Evolutionary conservation across 2,113 vertebrate genomes (phyloP), one percentile per base, ranked within the genome.

Genomic region (Fulmarus glacialis): DNA sequence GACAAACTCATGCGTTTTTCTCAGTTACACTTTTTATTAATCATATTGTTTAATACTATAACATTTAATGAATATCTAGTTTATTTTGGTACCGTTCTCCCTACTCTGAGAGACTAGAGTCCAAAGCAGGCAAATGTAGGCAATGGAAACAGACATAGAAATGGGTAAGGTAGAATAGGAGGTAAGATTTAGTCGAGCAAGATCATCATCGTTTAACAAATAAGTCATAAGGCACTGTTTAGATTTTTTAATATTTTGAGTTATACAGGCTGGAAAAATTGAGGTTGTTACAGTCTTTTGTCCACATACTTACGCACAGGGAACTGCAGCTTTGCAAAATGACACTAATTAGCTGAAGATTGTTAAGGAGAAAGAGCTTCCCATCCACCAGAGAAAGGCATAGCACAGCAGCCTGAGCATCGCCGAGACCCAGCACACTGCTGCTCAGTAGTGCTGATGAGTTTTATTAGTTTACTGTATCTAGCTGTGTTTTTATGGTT

Each of bases 401-500:
- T 30, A 90, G 70, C 36, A 70, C 11, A 59, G 53, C 40, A 93
- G 56, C n/a, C 53, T 42, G 30, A 67, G 36, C 34, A 60, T 2
- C 11, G 78, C 62, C 73, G 67, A 83, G 58, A 63, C 23, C 30
- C 21, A 81, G 53, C 15, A 20, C 72, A 38, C 18, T 82, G 77
- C 72, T 87, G 36, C 58, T 87, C 50, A 50, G 56, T 17, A 53
- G 38, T 40, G 22, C 38, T 84, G 86, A 52, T 72, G 86, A 56
- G 8, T 84, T 90, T 87, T 75, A 58, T 79, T 90, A 71, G 58
- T 89, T 95, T 87, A 48, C 67, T 89, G 45, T 81, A 63, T 59
- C 84, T 93, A 38, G 11, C 70, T 81, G 67, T 59, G 82, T 5
- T 78, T 90, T 82, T 45, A 48, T 52, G 19, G 36, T 64, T 85